Evolutionary conservation across 2,113 vertebrate genomes (phyloP), one percentile per base, ranked within the genome.

Genomic region (Tetraodon nigroviridis): DNA sequence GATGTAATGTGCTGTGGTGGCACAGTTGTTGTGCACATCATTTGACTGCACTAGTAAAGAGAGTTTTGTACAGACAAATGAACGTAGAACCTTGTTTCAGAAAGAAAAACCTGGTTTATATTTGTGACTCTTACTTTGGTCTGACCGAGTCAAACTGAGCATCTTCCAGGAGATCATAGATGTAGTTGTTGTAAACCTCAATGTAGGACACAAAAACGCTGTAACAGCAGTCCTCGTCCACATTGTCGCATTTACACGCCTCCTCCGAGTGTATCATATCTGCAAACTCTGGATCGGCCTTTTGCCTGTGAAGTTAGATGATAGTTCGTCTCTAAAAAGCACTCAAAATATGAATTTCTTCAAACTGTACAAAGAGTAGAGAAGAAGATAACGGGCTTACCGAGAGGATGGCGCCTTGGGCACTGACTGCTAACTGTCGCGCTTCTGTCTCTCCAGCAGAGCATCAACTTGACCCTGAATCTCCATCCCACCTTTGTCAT

Each of bases 111-210:
- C 0, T 0, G 2, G 19, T 32, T 46, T 19, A 18, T 57, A 58
- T 46, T 51, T 2, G 0, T 0, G 20, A 15, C 10, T 32, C 96
- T 93, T 85, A 99, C 97, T 95, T 98, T 57, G 93, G 91, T 70
- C 92, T 95, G 77, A 98, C 91, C 0, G 92, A 89, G 53, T 99
- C 96, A 61, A 87, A 83, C 0, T 90, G 89, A 11, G 85, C 48
- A 46, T 98, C 95, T 64, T 99, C 96, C 49, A 98, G 78, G 2
- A 99, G 94, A 78, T 99, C 95, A 21, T 97, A 98, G 59, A 98
- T 94, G 66, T 98, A 99, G 84, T 99, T 99, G 81, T 98, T 99
- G 83, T 98, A 99, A 78, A 98, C 95, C 85, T 98, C 96, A 0
- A 98, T 91, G 58, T 98, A 99, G 55, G 95, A 99, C 21, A 99